A percentile compares a stretch with the other conserved stretches of the same genome.
phyloP scores from a whole-genome alignment of 2,113 vertebrate species.

The Daubentonia madagascariensis region DNA sequence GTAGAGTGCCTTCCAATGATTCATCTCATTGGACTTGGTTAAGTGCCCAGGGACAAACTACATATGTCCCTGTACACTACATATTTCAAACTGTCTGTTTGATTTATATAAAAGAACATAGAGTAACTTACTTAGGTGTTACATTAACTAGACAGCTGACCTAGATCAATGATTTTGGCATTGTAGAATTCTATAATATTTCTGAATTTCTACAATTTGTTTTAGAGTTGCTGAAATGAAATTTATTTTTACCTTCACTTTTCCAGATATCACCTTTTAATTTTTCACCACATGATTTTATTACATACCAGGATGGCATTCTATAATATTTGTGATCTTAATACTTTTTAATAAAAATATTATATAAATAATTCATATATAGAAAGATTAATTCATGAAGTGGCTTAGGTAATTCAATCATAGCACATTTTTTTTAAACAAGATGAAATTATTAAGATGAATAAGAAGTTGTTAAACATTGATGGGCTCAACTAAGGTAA shows the following conservation, averaged over 20 bases:
- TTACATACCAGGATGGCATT: not conserved
- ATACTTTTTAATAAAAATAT: not conserved
- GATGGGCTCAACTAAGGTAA: not conserved
- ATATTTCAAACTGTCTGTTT: constrained; percentile 39
- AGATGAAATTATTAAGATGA: not conserved
- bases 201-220: not conserved
- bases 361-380: not conserved
- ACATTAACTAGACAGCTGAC: constrained; percentile 46
- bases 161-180: constrained; percentile 8
- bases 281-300: not conserved
- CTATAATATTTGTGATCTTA: not conserved
- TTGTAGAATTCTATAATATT: not conserved
- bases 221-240: not conserved
- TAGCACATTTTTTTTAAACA: not conserved
- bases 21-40: constrained; percentile 52
- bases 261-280: not conserved
- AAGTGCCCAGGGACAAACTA: constrained; percentile 60
- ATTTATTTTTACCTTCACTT: not conserved
- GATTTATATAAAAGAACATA: constrained; percentile 56
- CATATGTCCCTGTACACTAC: too few species aligned
- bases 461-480: not conserved
- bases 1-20: constrained; percentile 35
- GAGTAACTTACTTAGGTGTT: constrained; percentile 23
- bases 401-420: not conserved
- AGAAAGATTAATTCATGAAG: not conserved